phyloP scores from a whole-genome alignment of 92 coral and sea anemone species.

The Epizoanthus ramosus region DNA sequence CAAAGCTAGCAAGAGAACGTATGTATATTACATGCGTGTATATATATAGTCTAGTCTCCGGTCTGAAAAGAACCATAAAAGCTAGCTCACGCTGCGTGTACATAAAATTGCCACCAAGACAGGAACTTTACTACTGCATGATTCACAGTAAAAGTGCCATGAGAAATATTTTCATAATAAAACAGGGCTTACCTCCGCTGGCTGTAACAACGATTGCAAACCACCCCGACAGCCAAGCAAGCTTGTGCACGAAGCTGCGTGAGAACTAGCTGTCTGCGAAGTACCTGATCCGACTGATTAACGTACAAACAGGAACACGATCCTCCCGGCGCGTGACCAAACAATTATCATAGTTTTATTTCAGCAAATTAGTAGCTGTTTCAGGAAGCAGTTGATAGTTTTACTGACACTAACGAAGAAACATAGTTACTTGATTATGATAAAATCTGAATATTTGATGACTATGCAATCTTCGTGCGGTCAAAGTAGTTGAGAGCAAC shows the following conservation, averaged over 20 bases:
- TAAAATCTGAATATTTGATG: background rate
- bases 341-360: constrained; percentile 23
- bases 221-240: background rate
- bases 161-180: background rate
- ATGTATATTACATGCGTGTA: no score
- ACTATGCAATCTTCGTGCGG: background rate
- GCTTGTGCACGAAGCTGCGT: background rate
- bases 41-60: no score
- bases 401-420: constrained; percentile 39
- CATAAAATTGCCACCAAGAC: no score
- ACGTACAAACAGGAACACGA: background rate
- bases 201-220: background rate
- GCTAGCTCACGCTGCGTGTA: no score
- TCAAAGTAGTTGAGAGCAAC: background rate
- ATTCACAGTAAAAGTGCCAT: background rate
- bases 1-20: no score
- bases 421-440: constrained; percentile 14
- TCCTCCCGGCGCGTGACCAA: constrained; percentile 35
- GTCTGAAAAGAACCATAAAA: no score
- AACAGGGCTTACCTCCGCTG: constrained; percentile 6
- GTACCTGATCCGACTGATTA: background rate
- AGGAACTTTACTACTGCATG: background rate
- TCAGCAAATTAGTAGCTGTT: constrained; percentile 44
- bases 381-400: constrained; percentile 48
- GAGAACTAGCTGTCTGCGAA: background rate